Conservation (phyloP, 2,113 vertebrate genomes). For the Empidonax traillii region DNA sequence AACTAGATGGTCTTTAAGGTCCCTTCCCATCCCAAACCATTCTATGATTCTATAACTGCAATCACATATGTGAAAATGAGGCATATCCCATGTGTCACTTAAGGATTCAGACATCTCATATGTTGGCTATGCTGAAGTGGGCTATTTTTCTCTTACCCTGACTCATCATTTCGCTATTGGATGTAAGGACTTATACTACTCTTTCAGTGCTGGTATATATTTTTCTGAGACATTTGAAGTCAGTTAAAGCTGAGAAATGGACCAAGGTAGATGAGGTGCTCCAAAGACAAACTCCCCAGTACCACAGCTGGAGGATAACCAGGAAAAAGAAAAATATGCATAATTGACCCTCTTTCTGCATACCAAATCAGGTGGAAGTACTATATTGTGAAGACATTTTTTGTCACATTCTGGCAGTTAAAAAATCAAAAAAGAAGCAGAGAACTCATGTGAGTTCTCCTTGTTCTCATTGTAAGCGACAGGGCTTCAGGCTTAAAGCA, state of each 20-base stretch:
- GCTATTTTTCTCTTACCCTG: not conserved
- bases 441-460: not conserved
- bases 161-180: not conserved
- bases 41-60: not conserved
- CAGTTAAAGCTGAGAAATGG: not conserved
- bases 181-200: not conserved
- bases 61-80: not conserved
- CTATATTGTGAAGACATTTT: not conserved
- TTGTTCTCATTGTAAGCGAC: not conserved
- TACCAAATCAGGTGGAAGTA: not conserved
- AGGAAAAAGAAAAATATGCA: not conserved
- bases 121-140: not conserved
- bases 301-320: not conserved
- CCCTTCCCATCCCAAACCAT: not conserved
- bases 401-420: not conserved
- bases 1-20: not conserved
- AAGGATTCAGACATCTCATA: not conserved
- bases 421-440: not conserved
- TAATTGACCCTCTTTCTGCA: not conserved
- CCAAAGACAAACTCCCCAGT: not conserved
- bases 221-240: not conserved
- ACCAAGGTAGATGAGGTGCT: not conserved
- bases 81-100: accelerated
- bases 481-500: not conserved
- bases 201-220: not conserved